Conservation (phyloP, 2,888 invertebrate species). For the Phasia obesa region DNA sequence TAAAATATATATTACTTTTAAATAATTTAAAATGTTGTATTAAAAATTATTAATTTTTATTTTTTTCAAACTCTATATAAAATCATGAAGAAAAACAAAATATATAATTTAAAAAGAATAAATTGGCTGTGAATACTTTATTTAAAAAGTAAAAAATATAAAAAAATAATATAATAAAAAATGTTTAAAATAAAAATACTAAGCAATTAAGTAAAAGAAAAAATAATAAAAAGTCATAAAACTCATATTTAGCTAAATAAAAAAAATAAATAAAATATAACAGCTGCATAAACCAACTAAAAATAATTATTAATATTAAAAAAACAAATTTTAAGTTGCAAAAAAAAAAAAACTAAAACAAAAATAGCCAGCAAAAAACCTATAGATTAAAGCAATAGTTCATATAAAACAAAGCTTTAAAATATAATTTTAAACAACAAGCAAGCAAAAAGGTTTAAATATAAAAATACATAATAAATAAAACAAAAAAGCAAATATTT, state of each 20-base stretch:
- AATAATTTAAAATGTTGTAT: too few species aligned
- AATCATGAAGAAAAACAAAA: slow-evolving; percentile 24
- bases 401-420: slow-evolving; percentile 65
- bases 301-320: slow-evolving; percentile 7
- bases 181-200: neutral
- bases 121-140: slow-evolving; percentile 72
- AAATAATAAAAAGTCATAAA: slow-evolving; percentile 38
- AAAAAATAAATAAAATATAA: slow-evolving; percentile 19
- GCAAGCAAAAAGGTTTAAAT: slow-evolving; percentile 8
- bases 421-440: slow-evolving; percentile 51
- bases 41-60: neutral
- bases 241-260: slow-evolving; percentile 59
- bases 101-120: slow-evolving; percentile 68
- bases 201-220: slow-evolving; percentile 19
- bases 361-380: slow-evolving; percentile 6
- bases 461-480: neutral
- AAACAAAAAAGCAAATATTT: slow-evolving; percentile 22
- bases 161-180: slow-evolving; percentile 43
- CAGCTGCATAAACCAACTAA: slow-evolving; percentile 22
- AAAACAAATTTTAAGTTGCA: slow-evolving; percentile 54
- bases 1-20: too few species aligned
- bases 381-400: slow-evolving; percentile 59
- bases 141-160: slow-evolving; percentile 70
- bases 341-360: slow-evolving; percentile 9
- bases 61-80: slow-evolving; percentile 16